Evolutionary conservation across 2,888 invertebrate species (phyloP), one percentile per base, ranked within the genome.

Genomic region (Conistra vaccinii): DNA sequence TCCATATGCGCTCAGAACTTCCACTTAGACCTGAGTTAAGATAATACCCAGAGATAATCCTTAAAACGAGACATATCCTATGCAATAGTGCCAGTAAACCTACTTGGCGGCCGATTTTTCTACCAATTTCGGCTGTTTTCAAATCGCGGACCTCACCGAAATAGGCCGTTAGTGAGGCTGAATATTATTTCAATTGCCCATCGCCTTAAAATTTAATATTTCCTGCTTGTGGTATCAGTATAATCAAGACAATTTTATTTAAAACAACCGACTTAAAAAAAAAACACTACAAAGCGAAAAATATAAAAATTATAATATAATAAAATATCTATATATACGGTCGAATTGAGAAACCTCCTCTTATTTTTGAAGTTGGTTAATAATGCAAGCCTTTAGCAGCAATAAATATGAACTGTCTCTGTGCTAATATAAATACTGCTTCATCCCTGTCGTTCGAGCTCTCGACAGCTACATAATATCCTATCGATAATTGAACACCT

Each of bases 401-500:
- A 51, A 23, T 71, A 29, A 48, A 57, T 26, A 35, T 20, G 5
- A 29, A 7, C 12, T 17, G 12, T 29, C 53, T 69, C 5, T 45
- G 17, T 12, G 12, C 26, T 35, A 57, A 62, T 62, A 72, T 57
- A 76, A 73, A 23, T 20, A 20, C 35, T 48, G n/a, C 12, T 48
- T 62, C 35, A 35, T 42, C 9, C 26, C 32, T 61, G 32, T 55
- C 32, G 26, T 55, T 55, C 53, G 2, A 65, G 32, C 53, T 45
- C 45, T 65, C 23, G 26, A 51, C 51, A 7, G n/a, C 53, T 60
- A 65, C 35, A 53, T 42, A 26, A 53, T 42, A 26, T 45, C 26
- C 3, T 53, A 60, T 55, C 57, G 65, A 65, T 72, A 66, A 79
- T 72, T 42, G 68, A 80, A 73, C 45, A 57, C 51, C 29, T 17